Base-by-base conservation (phyloP, 2,113 vertebrate species). In the Hystrix cristata region DNA sequence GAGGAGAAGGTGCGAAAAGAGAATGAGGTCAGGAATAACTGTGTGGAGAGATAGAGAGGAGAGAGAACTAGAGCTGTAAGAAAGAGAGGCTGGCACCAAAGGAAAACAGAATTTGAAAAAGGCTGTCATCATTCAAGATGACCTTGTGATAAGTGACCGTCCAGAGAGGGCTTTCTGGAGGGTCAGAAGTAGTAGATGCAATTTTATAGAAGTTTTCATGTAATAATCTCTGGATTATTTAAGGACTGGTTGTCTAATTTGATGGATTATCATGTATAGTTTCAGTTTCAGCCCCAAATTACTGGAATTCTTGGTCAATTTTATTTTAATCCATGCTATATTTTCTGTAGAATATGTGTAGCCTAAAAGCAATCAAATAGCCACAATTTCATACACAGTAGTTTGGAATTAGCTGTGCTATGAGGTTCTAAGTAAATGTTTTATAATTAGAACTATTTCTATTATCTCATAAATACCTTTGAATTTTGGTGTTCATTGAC, bases 391-490 rank as follows among this genome's bases (percentile, higher is more conserved):
- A 48, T 76, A 81, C 14, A 51, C 25, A 74, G 23, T 55, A 18
- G 13, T 62, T 69, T 90, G 76, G 53, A 48, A 43, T 90, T 87
- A 64, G 57, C 62, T 80, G 51, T 59, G 29, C 51, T 76, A 5
- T 53, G 72, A 91, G 21, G 7, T 64, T 64, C 31, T 94, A 91
- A 83, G 16, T 65, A 85, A 94, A 27, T 62, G 15, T 95, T 96
- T 91, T 83, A 46, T 80, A 62, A 60, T 95, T 97, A 84, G 53
- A 89, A 80, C 53, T 72, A 27, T 90, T 91, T 96, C 80, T 90
- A 74, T 92, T 91, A 62, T 87, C 57, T 95, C 89, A 78, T 93
- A 96, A 96, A 96, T 90, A 94, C 69, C 79, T 95, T 71, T 95
- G 92, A 69, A 79, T 46, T 94, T 95, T 90, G 82, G 55, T 90